These are phyloP conservation scores for Oceanodroma leucorhoa DNA, from an alignment of 2,797 vertebrate species.

Conservation along the genomic window DNA sequence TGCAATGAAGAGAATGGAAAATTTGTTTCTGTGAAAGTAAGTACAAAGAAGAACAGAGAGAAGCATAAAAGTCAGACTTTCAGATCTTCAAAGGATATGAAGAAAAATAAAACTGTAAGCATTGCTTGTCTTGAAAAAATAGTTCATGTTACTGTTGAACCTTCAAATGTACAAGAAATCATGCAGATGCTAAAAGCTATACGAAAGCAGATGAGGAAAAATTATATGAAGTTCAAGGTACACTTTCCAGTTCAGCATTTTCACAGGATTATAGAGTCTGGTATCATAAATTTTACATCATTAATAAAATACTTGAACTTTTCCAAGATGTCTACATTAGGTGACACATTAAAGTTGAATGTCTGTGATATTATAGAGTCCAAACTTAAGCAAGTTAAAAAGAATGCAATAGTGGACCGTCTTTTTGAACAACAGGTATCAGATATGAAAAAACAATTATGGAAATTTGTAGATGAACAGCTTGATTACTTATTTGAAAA, in stretches of 20 bases:
- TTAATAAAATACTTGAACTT: slow-evolving; percentile 86
- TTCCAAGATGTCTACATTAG: slow-evolving; percentile 79
- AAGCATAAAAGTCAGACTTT: slow-evolving; percentile 50
- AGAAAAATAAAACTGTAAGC: slow-evolving; percentile 67
- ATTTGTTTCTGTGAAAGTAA: slow-evolving; percentile 45
- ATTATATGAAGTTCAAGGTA: slow-evolving; percentile 97
- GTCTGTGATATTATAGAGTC: slow-evolving; percentile 84
- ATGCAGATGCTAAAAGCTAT: slow-evolving; percentile 88
- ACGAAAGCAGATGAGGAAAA: slow-evolving; percentile 87
- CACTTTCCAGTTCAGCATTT: slow-evolving; percentile 89
- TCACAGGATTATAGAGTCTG: slow-evolving; percentile 90
- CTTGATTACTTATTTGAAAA: slow-evolving; percentile 91
- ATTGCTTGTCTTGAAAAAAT: slow-evolving; percentile 77
- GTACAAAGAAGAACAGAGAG: slow-evolving; percentile 46
- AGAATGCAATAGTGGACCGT: slow-evolving; percentile 90
- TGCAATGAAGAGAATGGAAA: slow-evolving; percentile 53
- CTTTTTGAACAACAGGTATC: slow-evolving; percentile 91
- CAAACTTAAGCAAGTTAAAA: slow-evolving; percentile 85
- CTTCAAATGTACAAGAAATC: slow-evolving; percentile 83
- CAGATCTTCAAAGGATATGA: slow-evolving; percentile 50
- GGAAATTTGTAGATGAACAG: slow-evolving; percentile 93
- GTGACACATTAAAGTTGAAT: slow-evolving; percentile 78
- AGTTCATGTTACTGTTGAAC: slow-evolving; percentile 74
- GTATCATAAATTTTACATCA: slow-evolving; percentile 86
- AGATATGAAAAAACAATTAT: slow-evolving; percentile 92